A percentile compares a stretch with the other conserved stretches of the same genome.
Conservation (phyloP, 2,888 invertebrate species). For the Mythimna impura region DNA sequence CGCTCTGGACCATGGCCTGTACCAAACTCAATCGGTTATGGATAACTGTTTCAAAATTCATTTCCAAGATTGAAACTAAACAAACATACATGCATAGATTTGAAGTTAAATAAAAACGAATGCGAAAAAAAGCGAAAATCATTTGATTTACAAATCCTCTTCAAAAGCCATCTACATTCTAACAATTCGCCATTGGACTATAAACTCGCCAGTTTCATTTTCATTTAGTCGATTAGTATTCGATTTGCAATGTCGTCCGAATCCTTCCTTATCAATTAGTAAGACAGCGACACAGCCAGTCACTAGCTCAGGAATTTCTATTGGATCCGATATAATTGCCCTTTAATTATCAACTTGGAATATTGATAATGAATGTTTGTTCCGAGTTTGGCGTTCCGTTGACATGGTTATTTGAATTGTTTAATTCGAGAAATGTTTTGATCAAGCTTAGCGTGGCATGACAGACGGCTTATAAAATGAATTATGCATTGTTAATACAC, state of each 20-base stretch:
- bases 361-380: conserved; percentile 50
- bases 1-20: too few relatives aligned
- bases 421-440: conserved; percentile 29
- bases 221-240: conserved; percentile 32
- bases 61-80: too few relatives aligned
- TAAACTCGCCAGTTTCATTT: conserved; percentile 21
- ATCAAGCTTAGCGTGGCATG: conserved; percentile 1
- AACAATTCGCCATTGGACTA: conserved; percentile 2
- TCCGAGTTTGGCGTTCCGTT: conserved; percentile 15
- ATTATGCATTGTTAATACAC: neutral
- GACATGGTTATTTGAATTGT: conserved; percentile 33
- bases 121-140: neutral
- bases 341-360: conserved; percentile 54
- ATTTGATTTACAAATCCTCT: neutral
- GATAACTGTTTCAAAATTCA: too few relatives aligned
- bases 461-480: neutral
- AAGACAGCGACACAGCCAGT: conserved; percentile 37
- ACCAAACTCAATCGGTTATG: too few relatives aligned
- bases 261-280: conserved; percentile 47
- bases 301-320: conserved; percentile 63
- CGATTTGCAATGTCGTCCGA: conserved; percentile 35
- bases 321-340: conserved; percentile 66
- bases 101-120: neutral
- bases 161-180: neutral
- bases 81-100: too few relatives aligned